Base-by-base conservation (phyloP, 2,888 invertebrate genomes). In the Diachrysia chrysitis region DNA sequence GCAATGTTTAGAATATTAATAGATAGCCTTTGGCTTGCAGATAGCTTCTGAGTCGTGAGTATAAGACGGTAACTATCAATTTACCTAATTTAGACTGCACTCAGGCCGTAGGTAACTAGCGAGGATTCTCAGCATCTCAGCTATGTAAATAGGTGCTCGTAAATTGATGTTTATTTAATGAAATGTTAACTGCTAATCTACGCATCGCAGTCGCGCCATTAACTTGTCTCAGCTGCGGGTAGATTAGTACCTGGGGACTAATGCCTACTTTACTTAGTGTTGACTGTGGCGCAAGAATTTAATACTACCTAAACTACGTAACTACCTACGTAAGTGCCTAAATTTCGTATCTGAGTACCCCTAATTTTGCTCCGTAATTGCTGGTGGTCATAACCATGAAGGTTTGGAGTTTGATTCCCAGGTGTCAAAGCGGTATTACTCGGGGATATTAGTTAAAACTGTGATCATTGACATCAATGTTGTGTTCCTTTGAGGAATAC, bases 1-100 rank as follows among this genome's bases (percentile, higher is more conserved):
- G 67, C 67, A 67, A 69, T 63, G 58, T 64, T 71, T 66, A 63
- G 72, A 78, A 78, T 78, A 78, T 78, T 78, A 78, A 78, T 78
- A 75, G 63, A 63, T 73, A 69, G 69, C 72, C 72, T 72, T 72
- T 76, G 64, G 66, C 69, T 68, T 78, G 65, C 66, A 66, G 73
- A 72, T 67, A 68, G 53, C 53, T 58, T 55, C 42, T 59, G 48
- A 54, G 54, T 25, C 59, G 62, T 29, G 51, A 58, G 51, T 58
- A 68, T 59, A 48, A 63, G 53, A 61, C 69, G 66, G 69, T 76
- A 66, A 72, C 69, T 72, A 76, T 66, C 75, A 70, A 64, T 72
- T 71, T 78, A 78, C 72, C 65, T 72, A 75, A 69, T 78, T 78
- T 66, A 72, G 66, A 53, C 51, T 67, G 69, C 67, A 55, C 25